Conservation (phyloP, 2,888 invertebrate genomes). For the Bhutanitis thaidina region DNA sequence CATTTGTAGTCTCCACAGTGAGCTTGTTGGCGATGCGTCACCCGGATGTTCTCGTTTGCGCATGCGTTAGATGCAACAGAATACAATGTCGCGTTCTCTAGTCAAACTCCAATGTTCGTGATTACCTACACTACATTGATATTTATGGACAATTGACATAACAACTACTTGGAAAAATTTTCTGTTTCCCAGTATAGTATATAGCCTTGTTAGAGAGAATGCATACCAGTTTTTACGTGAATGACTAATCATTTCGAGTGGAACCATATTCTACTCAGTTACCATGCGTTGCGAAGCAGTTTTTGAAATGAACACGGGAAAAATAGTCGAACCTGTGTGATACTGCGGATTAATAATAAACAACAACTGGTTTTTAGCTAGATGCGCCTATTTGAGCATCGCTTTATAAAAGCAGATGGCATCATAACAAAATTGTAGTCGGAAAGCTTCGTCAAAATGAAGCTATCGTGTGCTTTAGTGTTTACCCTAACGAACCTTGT, state of each 20-base stretch:
- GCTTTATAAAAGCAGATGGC: slow-evolving; percentile 70
- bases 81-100: slow-evolving; percentile 2
- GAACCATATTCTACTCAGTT: neutral
- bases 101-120: neutral
- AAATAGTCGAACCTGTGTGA: slow-evolving; percentile 54
- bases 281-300: slow-evolving; percentile 27
- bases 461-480: slow-evolving; percentile 59
- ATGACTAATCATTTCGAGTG: neutral
- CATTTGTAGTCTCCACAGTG: slow-evolving; percentile 39
- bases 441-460: slow-evolving; percentile 67
- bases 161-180: too few relatives aligned
- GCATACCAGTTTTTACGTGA: too few relatives aligned
- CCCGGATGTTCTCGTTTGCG: slow-evolving; percentile 38
- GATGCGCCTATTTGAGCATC: slow-evolving; percentile 64
- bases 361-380: slow-evolving; percentile 69
- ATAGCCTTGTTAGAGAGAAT: too few relatives aligned
- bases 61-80: slow-evolving; percentile 9
- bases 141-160: too few relatives aligned
- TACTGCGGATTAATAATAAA: slow-evolving; percentile 62
- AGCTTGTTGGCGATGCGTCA: slow-evolving; percentile 36
- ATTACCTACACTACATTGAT: too few relatives aligned
- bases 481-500: slow-evolving; percentile 48
- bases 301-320: slow-evolving; percentile 41
- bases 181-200: too few relatives aligned
- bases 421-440: slow-evolving; percentile 57